Evolutionary conservation across 2,888 invertebrate species (phyloP), one percentile per base, ranked within the genome.

Genomic region (Maniola hyperantus): DNA sequence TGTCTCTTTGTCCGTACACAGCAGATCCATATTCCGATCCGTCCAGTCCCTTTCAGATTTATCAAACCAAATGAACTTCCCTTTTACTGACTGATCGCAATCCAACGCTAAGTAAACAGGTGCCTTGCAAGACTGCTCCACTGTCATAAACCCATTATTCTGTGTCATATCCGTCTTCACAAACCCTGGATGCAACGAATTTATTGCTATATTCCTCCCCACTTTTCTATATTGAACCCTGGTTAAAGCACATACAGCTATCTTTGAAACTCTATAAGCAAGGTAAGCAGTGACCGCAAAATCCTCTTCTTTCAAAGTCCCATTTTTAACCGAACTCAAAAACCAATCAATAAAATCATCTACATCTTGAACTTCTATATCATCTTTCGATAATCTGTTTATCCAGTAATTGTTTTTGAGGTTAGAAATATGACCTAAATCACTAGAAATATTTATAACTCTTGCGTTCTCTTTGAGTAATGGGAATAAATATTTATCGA

Each of bases 51-150:
- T 73, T 64, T 74, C 75, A 13, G 70, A 72, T 68, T 74, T 76
- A 20, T 79, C 78, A 39, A 66, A 77, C 77, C 77, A 79, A 44
- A 77, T 69, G 59, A 74, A 78, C 61, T 74, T 74, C 8, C 78
- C 79, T 68, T 77, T 78, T 6, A 76, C 18, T 0, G 74, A 72
- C 57, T 78, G 77, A 10, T 76, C 73, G 6, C 72, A 72, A 46
- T 79, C 78, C 39, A 79, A 64, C 1, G 75, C 77, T 46, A 79
- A 68, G 64, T 75, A 77, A 1, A 71, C 72, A 0, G 76, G 74
- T 0, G 76, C 59, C 60, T 72, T 51, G 33, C 70, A 61, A 0
- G 76, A 65, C 36, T 76, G 71, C 36, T 76, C 75, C 15, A 71
- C 26, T 6, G 71, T 70, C 26, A 74, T 63, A n/a, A 72, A 18